phyloP scores from a whole-genome alignment of 2,797 vertebrate genomes.

The Pyrrhura leucotis region DNA sequence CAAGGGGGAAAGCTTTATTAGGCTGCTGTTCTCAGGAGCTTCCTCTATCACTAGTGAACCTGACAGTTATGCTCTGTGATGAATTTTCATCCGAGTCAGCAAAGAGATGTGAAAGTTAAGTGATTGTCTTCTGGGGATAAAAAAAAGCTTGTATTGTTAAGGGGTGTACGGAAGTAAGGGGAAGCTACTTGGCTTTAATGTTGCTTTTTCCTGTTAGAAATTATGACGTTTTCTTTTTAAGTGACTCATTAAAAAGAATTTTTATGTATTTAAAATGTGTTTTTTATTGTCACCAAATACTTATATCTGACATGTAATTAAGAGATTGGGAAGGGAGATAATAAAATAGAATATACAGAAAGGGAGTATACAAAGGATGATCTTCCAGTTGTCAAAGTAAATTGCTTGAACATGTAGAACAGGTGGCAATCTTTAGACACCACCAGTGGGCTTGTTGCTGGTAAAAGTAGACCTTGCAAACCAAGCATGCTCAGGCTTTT shows the following conservation, averaged over 20 bases:
- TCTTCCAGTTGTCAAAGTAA: background rate
- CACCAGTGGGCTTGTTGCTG: constrained; percentile 1
- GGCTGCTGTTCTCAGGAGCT: constrained; percentile 5
- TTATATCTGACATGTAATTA: background rate
- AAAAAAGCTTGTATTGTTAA: background rate
- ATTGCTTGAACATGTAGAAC: background rate
- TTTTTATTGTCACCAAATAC: background rate
- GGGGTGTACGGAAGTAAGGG: background rate
- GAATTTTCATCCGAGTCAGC: constrained; percentile 16
- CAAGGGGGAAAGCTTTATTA: background rate
- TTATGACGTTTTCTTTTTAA: background rate
- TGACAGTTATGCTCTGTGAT: background rate
- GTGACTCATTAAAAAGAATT: background rate
- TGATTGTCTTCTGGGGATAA: background rate
- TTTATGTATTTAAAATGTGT: background rate
- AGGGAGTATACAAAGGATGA: background rate
- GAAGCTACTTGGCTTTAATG: background rate
- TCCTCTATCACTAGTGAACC: background rate
- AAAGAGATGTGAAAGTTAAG: background rate
- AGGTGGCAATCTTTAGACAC: background rate
- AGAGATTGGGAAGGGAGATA: background rate
- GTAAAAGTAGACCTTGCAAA: constrained; percentile 19
- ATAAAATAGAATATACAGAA: background rate
- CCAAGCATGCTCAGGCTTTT: background rate
- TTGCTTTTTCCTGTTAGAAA: background rate